These are phyloP conservation scores for Cnemophilus loriae DNA, from an alignment of 2,113 vertebrate species.

Conservation along the genomic window DNA sequence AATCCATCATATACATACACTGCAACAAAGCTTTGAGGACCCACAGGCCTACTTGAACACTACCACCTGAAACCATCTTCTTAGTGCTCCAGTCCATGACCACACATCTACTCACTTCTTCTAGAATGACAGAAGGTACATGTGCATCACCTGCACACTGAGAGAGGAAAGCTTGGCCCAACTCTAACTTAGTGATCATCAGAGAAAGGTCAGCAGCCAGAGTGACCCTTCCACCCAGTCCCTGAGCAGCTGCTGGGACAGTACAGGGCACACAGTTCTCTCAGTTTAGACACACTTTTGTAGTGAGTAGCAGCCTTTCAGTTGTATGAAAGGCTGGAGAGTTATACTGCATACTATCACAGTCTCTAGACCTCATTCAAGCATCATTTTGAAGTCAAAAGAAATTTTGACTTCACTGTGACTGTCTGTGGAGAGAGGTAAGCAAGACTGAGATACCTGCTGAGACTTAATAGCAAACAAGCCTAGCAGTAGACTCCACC, in stretches of 20 bases:
- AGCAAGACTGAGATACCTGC: not conserved
- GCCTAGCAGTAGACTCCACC: not conserved
- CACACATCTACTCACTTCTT: accelerated
- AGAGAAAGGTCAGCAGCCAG: not conserved
- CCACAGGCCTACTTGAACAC: not conserved
- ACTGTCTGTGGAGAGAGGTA: not conserved
- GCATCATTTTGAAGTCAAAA: not conserved
- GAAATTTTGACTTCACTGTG: not conserved
- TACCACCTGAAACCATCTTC: not conserved
- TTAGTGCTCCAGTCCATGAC: not conserved
- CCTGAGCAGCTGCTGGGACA: too few relatives aligned
- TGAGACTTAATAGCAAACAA: not conserved
- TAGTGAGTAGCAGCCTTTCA: not conserved
- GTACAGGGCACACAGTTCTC: not conserved
- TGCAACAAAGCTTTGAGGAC: not conserved
- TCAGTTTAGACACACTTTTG: not conserved
- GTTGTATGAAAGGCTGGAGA: not conserved
- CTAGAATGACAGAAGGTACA: not conserved
- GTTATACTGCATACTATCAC: not conserved
- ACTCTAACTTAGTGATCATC: accelerated
- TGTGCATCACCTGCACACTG: not conserved
- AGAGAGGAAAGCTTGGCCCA: not conserved
- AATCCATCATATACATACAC: accelerated
- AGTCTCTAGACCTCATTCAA: not conserved
- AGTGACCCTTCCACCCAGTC: not conserved